These are phyloP conservation scores for Cynoglossus semilaevis DNA, from an alignment of 2,113 vertebrate species.

Conservation along the genomic window DNA sequence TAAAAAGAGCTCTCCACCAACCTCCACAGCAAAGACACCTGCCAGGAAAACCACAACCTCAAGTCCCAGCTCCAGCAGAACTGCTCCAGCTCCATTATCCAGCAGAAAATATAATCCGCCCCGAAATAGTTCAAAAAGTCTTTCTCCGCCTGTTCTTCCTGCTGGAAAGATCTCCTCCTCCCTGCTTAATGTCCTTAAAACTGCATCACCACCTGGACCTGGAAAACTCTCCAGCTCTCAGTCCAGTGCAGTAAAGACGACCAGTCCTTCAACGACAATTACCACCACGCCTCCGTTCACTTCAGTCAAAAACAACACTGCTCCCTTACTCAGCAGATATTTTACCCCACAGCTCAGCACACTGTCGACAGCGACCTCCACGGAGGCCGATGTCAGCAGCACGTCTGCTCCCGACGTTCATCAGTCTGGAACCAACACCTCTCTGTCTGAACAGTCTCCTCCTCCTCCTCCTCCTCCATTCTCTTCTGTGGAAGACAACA, in stretches of 20 bases:
- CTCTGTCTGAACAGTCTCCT: slow-evolving; percentile 7
- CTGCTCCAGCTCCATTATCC: slow-evolving; percentile 34
- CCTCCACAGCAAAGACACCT: slow-evolving; percentile 21
- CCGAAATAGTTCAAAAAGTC: slow-evolving; percentile 40
- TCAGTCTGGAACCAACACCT: slow-evolving; percentile 13
- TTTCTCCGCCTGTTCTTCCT: slow-evolving; percentile 16
- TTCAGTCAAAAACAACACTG: slow-evolving; percentile 16
- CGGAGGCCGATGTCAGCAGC: slow-evolving; percentile 39
- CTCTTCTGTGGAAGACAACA: neutral
- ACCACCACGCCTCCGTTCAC: slow-evolving; percentile 10
- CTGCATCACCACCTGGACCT: slow-evolving; percentile 41
- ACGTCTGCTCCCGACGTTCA: slow-evolving; percentile 16
- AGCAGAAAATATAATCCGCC: slow-evolving; percentile 41
- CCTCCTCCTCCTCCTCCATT: neutral
- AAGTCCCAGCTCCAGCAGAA: slow-evolving; percentile 40
- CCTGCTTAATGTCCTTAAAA: slow-evolving; percentile 45
- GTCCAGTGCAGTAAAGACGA: slow-evolving; percentile 23
- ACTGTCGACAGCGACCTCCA: slow-evolving; percentile 8
- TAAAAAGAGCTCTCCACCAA: slow-evolving; percentile 28
- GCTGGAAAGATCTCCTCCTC: slow-evolving; percentile 36
- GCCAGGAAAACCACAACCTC: slow-evolving; percentile 56
- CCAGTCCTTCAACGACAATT: slow-evolving; percentile 8
- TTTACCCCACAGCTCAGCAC: slow-evolving; percentile 18
- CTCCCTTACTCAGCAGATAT: slow-evolving; percentile 6
- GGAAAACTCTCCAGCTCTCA: slow-evolving; percentile 46